Base-by-base conservation (phyloP, 2,113 vertebrate genomes). In the Ovis aries region DNA sequence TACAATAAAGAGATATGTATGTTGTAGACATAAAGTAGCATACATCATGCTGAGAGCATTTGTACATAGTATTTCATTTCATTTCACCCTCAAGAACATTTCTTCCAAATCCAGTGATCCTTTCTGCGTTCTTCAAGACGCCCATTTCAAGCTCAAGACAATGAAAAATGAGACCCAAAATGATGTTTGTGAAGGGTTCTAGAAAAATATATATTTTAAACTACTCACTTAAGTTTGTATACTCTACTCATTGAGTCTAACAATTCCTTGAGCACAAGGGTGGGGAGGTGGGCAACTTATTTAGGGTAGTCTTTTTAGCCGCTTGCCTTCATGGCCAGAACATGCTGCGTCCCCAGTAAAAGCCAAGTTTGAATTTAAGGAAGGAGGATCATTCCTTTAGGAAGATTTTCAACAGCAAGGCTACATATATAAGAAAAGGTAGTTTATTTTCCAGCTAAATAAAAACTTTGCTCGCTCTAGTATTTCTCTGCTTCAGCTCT, bases 401-500 rank as follows among this genome's bases (percentile, higher is more conserved):
- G 48, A 88, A 53, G 43, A 45, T 57, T 86, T 94, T 84, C 57
- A 96, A 36, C 3, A 50, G 3, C 29, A 87, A 78, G 11, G 1
- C 7, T 95, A 87, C 3, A 64, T 62, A 48, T 52, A 52, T 14
- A 95, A 74, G 48, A 59, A 82, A 71, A 88, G 36, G 29, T 23
- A 52, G 3, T 53, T 90, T 59, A 55, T 85, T 88, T 80, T 33
- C 36, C n/a, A 90, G 40, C 8, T 19, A 88, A 57, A 50, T 62
- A 31, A 50, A 96, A 88, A 45, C 16, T 92, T 83, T 36, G 1
- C 3, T 87, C 59, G 29, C 67, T 93, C 57, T n/a, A 43, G 11
- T 57, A 50, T 45, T 90, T 90, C 40, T 64, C 95, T 95, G 81
- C 16, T 59, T 77, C 48, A 92, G 62, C 8, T 88, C 4, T 60